A percentile compares a stretch with the other conserved stretches of the same genome.
Conservation (phyloP, 2,888 invertebrate species). For the Rhogogaster chlorosoma region DNA sequence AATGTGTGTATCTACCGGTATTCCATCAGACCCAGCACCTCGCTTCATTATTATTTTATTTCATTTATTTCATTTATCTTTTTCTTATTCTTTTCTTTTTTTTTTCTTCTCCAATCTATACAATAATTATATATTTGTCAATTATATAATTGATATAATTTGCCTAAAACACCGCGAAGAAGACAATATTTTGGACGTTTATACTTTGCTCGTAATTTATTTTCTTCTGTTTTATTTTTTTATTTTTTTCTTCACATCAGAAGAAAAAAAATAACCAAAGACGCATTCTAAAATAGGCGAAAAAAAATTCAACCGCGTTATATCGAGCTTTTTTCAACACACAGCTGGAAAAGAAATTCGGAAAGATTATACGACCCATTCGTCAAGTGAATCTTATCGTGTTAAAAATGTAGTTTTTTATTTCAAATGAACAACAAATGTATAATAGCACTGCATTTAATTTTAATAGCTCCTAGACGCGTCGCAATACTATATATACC, state of each 20-base stretch:
- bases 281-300: background rate
- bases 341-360: too few relatives aligned
- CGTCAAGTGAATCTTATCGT: background rate
- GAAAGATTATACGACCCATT: too few relatives aligned
- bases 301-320: too few relatives aligned
- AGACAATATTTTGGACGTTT: constrained; percentile 8
- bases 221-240: background rate
- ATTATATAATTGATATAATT: background rate
- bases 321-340: too few relatives aligned
- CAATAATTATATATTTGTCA: background rate
- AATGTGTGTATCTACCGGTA: constrained; percentile 9
- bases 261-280: background rate
- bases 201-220: background rate
- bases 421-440: constrained; percentile 54
- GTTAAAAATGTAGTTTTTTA: constrained; percentile 60
- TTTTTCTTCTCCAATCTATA: background rate
- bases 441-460: constrained; percentile 61
- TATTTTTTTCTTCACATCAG: background rate
- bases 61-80: background rate
- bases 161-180: background rate
- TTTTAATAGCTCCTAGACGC: constrained; percentile 64
- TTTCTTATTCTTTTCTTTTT: background rate
- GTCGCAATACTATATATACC: constrained; percentile 55
- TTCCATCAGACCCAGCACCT: constrained; percentile 14
- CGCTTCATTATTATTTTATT: background rate